Evolutionary conservation across 1,140 invertebrate species (phyloP).

Genomic region (Pogonomyrmex californicus): DNA sequence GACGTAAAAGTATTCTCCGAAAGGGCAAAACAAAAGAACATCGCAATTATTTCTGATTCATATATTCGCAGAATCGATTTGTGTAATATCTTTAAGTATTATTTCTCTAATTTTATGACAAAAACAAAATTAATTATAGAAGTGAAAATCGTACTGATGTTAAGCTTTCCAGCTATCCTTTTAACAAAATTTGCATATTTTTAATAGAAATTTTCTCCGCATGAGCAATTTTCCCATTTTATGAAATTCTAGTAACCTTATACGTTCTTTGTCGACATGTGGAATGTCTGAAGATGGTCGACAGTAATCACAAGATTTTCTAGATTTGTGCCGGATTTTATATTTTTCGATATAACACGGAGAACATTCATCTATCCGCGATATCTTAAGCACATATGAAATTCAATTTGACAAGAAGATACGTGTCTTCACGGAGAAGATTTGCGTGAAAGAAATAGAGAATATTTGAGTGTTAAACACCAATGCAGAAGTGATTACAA

Average conservation of each 20-base stretch:
- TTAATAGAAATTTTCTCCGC: not conserved
- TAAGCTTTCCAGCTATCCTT: not conserved
- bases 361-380: not conserved
- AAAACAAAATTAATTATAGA: not conserved
- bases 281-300: not conserved
- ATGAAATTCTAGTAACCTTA: slow-evolving; percentile 30
- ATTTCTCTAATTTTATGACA: not conserved
- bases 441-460: not conserved
- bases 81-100: not conserved
- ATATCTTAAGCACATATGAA: not conserved
- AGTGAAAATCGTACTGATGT: not conserved
- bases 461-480: not conserved
- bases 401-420: slow-evolving; percentile 29
- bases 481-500: not conserved
- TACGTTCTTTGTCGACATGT: not conserved
- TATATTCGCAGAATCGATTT: not conserved
- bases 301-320: slow-evolving; percentile 8
- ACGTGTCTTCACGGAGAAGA: slow-evolving; percentile 12
- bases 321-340: slow-evolving; percentile 41
- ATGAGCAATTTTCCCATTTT: not conserved
- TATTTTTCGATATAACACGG: not conserved
- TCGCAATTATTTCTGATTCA: slow-evolving; percentile 4
- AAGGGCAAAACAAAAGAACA: not conserved
- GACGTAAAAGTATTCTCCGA: not conserved
- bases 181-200: slow-evolving; percentile 15